phyloP scores from a whole-genome alignment of 2,888 invertebrate genomes.

The Zele albiditarsus region DNA sequence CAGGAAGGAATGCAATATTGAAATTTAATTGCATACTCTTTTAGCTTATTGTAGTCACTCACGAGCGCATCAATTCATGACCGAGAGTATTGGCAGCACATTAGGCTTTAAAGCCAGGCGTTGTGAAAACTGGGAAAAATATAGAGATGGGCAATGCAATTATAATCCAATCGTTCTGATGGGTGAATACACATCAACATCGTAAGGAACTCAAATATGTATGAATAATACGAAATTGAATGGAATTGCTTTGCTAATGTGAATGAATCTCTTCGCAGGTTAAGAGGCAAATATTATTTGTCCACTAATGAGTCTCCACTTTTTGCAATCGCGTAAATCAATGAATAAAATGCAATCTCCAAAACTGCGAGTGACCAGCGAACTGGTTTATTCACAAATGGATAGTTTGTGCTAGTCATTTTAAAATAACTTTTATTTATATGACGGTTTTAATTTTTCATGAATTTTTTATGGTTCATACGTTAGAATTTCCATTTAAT shows the following conservation, averaged over 20 bases:
- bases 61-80: constrained; percentile 62
- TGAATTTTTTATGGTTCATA: constrained; percentile 28
- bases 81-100: constrained; percentile 61
- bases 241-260: constrained; percentile 1
- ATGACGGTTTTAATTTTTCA: constrained; percentile 35
- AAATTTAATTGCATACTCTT: not conserved
- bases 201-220: constrained; percentile 52
- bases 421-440: constrained; percentile 55
- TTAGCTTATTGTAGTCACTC: constrained; percentile 63
- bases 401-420: constrained; percentile 63
- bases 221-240: constrained; percentile 1
- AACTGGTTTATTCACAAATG: not conserved
- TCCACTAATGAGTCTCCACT: constrained; percentile 63
- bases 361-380: not conserved
- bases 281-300: constrained; percentile 64
- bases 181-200: constrained; percentile 64
- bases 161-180: constrained; percentile 60
- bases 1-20: not conserved
- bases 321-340: constrained; percentile 58
- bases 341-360: not conserved
- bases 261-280: constrained; percentile 48
- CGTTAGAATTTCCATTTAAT: not conserved
- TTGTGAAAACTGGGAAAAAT: constrained; percentile 62
- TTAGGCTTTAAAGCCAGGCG: constrained; percentile 59
- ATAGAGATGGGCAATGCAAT: constrained; percentile 58